These are phyloP conservation scores for Alces alces DNA, from an alignment of 2,113 vertebrate species.

Conservation along the genomic window DNA sequence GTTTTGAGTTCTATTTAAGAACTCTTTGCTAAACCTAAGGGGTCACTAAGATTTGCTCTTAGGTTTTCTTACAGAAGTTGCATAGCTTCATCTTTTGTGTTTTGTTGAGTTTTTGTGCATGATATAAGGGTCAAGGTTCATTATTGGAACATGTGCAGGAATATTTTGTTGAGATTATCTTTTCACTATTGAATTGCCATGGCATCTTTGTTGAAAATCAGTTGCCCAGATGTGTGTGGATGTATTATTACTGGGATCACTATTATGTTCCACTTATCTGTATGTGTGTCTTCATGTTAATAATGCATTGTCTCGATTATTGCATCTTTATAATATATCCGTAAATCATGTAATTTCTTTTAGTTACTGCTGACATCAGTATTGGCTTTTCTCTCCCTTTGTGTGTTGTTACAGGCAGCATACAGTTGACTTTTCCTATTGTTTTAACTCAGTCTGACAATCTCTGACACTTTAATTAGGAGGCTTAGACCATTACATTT, in stretches of 20 bases:
- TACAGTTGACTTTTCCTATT: not conserved
- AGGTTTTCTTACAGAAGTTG: not conserved
- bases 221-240: not conserved
- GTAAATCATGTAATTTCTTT: not conserved
- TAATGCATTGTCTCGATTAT: not conserved
- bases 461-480: not conserved
- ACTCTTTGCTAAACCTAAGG: not conserved
- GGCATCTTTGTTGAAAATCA: not conserved
- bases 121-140: not conserved
- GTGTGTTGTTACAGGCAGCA: not conserved
- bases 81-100: not conserved
- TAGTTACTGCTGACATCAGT: not conserved
- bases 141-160: not conserved
- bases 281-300: not conserved
- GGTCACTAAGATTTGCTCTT: not conserved
- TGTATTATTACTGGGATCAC: not conserved
- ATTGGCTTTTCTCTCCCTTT: not conserved
- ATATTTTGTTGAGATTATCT: not conserved
- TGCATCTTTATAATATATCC: not conserved
- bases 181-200: not conserved
- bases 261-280: not conserved
- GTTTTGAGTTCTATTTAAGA: not conserved
- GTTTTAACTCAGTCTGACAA: not conserved
- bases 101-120: not conserved
- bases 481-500: not conserved